These are phyloP conservation scores for Notolabrus celidotus DNA, from an alignment of 2,797 vertebrate genomes.

Conservation along the genomic window DNA sequence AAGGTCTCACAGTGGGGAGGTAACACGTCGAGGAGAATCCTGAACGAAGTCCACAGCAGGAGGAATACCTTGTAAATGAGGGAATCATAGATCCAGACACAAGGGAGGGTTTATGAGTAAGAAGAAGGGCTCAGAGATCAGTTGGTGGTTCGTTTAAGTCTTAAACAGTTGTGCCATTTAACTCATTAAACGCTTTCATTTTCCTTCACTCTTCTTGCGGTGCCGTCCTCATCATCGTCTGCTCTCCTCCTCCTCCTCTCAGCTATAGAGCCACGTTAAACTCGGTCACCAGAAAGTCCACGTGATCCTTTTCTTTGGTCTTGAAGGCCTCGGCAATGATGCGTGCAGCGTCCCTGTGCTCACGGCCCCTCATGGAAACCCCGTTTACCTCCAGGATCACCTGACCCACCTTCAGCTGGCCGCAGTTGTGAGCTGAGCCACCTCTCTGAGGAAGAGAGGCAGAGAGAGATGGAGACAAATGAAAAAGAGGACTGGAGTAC, in stretches of 20 bases:
- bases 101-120: constrained; percentile 18
- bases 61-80: constrained; percentile 38
- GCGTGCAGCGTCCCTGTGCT: constrained; percentile 94
- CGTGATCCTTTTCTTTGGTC: constrained; percentile 93
- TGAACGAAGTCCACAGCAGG: constrained; percentile 54
- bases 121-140: constrained; percentile 58
- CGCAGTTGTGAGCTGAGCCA: constrained; percentile 95
- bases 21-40: constrained; percentile 67
- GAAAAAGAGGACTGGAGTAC: background rate
- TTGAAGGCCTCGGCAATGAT: constrained; percentile 98
- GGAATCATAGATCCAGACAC: constrained; percentile 26
- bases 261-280: constrained; percentile 94
- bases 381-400: constrained; percentile 97
- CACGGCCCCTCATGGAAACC: constrained; percentile 89
- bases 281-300: constrained; percentile 97
- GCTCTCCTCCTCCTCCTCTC: constrained; percentile 26
- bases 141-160: constrained; percentile 26
- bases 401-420: constrained; percentile 97
- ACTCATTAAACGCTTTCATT: constrained; percentile 36
- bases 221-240: constrained; percentile 1
- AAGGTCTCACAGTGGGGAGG: constrained; percentile 72
- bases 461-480: constrained; percentile 8
- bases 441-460: constrained; percentile 83
- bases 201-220: constrained; percentile 6
- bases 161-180: constrained; percentile 72